Evolutionary conservation across 2,888 invertebrate species (phyloP).

Genomic region (Noctua janthe): DNA sequence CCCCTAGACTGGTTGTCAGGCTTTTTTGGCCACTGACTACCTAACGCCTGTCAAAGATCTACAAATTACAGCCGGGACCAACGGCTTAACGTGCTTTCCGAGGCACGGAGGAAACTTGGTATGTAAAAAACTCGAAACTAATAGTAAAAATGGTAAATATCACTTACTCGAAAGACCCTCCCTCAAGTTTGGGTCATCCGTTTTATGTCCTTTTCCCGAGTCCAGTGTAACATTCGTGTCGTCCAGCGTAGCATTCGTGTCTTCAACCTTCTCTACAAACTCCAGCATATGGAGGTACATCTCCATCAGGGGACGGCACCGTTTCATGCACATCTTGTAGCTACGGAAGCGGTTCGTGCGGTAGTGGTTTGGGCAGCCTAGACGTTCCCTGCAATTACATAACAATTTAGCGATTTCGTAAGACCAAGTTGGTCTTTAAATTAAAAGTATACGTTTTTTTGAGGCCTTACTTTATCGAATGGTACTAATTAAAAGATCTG

Average conservation of each 20-base stretch:
- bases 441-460: too few species aligned
- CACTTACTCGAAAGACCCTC: slow-evolving; percentile 11
- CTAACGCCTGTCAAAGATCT: too few species aligned
- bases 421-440: not conserved
- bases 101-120: too few species aligned
- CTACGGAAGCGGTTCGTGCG: slow-evolving; percentile 77
- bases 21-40: too few species aligned
- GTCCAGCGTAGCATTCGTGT: not conserved
- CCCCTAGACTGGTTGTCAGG: too few species aligned
- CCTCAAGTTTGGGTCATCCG: slow-evolving; percentile 24
- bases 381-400: slow-evolving; percentile 57
- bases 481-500: too few species aligned
- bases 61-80: too few species aligned
- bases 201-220: not conserved
- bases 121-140: too few species aligned
- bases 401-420: not conserved
- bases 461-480: too few species aligned
- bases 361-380: slow-evolving; percentile 75
- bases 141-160: not conserved
- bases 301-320: slow-evolving; percentile 73
- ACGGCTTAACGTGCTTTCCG: too few species aligned
- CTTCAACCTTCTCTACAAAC: slow-evolving; percentile 1
- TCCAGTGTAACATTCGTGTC: not conserved
- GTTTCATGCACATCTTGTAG: slow-evolving; percentile 73
- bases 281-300: slow-evolving; percentile 75